Evolutionary conservation across 2,797 vertebrate species (phyloP).

Genomic region (Etheostoma nigrum): DNA sequence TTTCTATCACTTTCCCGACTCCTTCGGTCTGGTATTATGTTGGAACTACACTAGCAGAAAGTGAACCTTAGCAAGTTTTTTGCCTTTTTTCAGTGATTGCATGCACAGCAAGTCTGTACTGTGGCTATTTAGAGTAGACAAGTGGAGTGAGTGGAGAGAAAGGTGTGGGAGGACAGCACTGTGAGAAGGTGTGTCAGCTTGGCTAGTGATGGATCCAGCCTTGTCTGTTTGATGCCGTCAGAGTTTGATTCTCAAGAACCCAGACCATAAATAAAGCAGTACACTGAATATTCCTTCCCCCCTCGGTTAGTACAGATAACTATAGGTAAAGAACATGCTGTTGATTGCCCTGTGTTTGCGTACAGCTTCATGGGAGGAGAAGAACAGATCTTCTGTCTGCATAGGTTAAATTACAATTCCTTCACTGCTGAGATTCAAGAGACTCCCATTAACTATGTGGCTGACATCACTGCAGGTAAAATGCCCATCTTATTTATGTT

Average conservation of each 20-base stretch:
- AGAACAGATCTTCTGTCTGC: conserved; percentile 62
- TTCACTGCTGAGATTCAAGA: conserved; percentile 40
- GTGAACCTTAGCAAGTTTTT: conserved; percentile 39
- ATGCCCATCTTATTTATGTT: conserved; percentile 9
- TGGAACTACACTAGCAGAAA: conserved; percentile 28
- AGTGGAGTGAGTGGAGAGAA: conserved; percentile 46
- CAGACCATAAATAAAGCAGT: conserved; percentile 32
- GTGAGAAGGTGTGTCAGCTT: conserved; percentile 64
- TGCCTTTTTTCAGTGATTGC: conserved; percentile 49
- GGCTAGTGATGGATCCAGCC: conserved; percentile 56
- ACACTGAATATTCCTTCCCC: conserved; percentile 38
- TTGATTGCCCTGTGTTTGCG: conserved; percentile 55
- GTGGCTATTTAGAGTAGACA: conserved; percentile 60
- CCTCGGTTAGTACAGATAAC: conserved; percentile 47
- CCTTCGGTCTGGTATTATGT: conserved; percentile 32
- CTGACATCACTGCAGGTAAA: conserved; percentile 23
- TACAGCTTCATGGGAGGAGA: conserved; percentile 47
- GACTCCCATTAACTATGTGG: conserved; percentile 41
- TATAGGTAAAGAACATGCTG: conserved; percentile 54
- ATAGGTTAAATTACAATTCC: conserved; percentile 60
- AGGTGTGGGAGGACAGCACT: conserved; percentile 67
- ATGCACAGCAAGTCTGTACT: conserved; percentile 36
- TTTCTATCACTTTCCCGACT: conserved; percentile 37
- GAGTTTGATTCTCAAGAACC: conserved; percentile 31
- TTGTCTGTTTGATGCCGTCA: conserved; percentile 55